Evolutionary conservation across 2,888 invertebrate genomes (phyloP), one percentile per base, ranked within the genome.

Genomic region (Colletes collaris): DNA sequence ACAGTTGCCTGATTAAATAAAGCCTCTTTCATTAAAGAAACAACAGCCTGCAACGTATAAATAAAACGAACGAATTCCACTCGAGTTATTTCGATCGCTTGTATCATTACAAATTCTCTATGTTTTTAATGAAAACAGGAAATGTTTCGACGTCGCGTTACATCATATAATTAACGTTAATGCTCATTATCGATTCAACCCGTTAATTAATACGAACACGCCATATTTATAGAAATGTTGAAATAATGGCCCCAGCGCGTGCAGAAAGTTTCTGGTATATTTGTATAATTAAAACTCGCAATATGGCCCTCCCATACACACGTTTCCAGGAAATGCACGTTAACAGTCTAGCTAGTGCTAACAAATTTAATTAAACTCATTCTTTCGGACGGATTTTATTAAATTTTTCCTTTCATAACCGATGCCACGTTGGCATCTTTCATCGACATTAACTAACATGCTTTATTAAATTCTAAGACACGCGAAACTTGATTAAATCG

Each of bases 91-190:
- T 11, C 11, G 50, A 59, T 50, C 13, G 13, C 11, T 19, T 50
- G 13, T 50, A 8, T 59, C 50, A 40, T 5, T 11, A 10, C 11
- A 5, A 11, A 16, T 55, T 50, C 67, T 27, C 11, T 19, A 40
- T 13, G 40, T 53, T 16, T 4, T 13, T 27, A 27, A 44, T 10
- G 19, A 16, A 19, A 27, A 16, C 16, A 46, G 58, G 11, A 44
- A 6, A 19, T 40, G 64, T 16, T 59, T 16, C 8, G 37, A 11
- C 10, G n/a, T 19, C 10, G 40, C 27, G 35, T 65, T 8, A n/a
- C 40, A 58, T 19, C 35, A 10, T 10, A 8, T 35, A 73, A 75
- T 64, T 46, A 53, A 72, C 10, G 37, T n/a, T 46, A 44, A 63
- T 16, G 10, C 27, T 5, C 19, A 16, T 6, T 44, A 46, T 40